Percentiles rank a stretch among this genome's conserved stretches.
Evolutionary conservation across 2,888 invertebrate genomes (phyloP).

Genomic region (Micoletzkya japonica): DNA sequence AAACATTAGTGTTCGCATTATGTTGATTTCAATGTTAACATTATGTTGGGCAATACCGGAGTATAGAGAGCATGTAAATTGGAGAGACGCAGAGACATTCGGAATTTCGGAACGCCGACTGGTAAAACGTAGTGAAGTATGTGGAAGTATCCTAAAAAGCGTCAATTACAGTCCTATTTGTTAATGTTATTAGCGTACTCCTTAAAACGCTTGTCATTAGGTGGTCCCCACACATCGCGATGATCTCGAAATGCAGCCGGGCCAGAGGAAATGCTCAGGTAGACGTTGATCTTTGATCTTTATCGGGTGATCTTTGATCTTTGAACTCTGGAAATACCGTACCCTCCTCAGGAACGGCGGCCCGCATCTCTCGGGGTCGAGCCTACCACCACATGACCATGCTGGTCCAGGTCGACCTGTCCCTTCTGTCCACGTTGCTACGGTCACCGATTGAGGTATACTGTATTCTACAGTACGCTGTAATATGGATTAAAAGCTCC

Average conservation of each 20-base stretch:
- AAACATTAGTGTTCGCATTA: too few relatives aligned
- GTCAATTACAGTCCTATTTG: neutral
- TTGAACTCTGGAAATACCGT: too few relatives aligned
- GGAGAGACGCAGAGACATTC: too few relatives aligned
- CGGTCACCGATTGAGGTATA: constrained; percentile 35
- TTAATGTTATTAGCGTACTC: neutral
- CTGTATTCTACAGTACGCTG: neutral
- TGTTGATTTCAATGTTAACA: too few relatives aligned
- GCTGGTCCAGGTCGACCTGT: constrained; percentile 75
- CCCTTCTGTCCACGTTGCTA: constrained; percentile 40
- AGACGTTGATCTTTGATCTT: neutral
- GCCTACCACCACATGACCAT: constrained; percentile 98
- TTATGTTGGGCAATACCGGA: too few relatives aligned
- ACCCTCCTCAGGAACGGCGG: constrained; percentile 86
- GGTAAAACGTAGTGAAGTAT: neutral
- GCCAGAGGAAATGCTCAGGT: constrained; percentile 75
- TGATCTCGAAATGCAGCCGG: constrained; percentile 76
- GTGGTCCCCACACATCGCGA: constrained; percentile 76
- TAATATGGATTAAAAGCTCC: neutral
- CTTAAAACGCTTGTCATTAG: constrained; percentile 50
- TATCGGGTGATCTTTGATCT: neutral
- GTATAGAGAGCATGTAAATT: too few relatives aligned
- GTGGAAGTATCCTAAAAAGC: constrained; percentile 39
- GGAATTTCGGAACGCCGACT: too few relatives aligned
- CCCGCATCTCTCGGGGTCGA: constrained; percentile 82